Percentiles rank a stretch among this genome's conserved stretches.
phyloP scores from a whole-genome alignment of 1,140 invertebrate genomes.

The Tetramorium simillimum region DNA sequence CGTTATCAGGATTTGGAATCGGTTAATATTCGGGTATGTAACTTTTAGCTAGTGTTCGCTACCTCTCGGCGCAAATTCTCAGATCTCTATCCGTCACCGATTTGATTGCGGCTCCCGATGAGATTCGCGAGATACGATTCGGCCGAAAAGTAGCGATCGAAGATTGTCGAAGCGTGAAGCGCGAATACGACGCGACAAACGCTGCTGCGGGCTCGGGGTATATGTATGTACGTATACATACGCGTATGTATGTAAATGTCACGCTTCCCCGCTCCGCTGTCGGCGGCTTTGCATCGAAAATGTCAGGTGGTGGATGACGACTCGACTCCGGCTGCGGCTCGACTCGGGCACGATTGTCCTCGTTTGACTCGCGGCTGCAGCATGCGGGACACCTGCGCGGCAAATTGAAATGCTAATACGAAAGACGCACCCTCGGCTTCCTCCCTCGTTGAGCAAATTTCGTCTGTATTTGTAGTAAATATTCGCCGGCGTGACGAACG shows the following conservation, averaged over 20 bases:
- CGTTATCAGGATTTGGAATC: not conserved
- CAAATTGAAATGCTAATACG: conserved; percentile 74
- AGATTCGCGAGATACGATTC: not conserved
- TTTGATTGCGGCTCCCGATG: not conserved
- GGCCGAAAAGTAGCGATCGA: conserved; percentile 29
- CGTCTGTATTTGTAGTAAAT: conserved; percentile 1
- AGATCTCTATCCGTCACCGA: not conserved
- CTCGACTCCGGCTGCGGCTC: not conserved
- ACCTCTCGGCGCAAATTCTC: not conserved
- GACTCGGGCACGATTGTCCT: conserved; percentile 35
- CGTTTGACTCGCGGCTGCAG: conserved; percentile 27
- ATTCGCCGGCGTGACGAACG: not conserved
- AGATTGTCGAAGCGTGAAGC: conserved; percentile 6
- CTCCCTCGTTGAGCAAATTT: not conserved
- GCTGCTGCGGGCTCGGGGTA: not conserved
- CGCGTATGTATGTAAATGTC: conserved; percentile 53
- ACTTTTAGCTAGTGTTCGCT: not conserved
- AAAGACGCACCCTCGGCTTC: not conserved
- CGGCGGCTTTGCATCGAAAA: conserved; percentile 64
- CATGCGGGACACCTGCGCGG: conserved; percentile 59
- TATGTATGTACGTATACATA: conserved; percentile 10
- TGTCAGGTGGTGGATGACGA: conserved; percentile 62
- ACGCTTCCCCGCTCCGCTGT: not conserved
- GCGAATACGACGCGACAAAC: conserved; percentile 46
- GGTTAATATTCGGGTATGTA: not conserved